Evolutionary conservation across 2,888 invertebrate species (phyloP), one percentile per base, ranked within the genome.

Genomic region (Pocota personata): DNA sequence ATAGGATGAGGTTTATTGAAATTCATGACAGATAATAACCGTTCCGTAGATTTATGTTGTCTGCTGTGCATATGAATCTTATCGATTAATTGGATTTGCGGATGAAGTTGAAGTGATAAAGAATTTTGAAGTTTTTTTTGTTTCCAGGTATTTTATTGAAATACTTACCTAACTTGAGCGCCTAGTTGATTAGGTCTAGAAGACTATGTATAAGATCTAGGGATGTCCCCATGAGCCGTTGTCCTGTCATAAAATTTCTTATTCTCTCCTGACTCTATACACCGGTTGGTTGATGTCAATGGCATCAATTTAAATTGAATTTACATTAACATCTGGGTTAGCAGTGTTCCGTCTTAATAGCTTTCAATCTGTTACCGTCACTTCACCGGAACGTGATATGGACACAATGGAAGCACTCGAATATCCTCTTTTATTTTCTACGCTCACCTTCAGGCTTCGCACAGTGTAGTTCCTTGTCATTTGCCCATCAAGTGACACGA

Each of bases 331-430:
- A 79, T 75, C 83, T 84, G 64, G 83, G 83, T 84, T 84, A 84
- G 27, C 46, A 71, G 67, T 73, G 58, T 64, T 69, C 14, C 48
- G 40, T 32, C 69, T 19, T 24, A 50, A 64, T 72, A 58, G 55
- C 67, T 55, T 62, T 67, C 71, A 67, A 78, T 79, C 69, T 75
- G 79, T 72, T 75, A 64, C 50, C 75, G 69, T 69, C 67, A 75
- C 48, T 79, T 79, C 32, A 75, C 32, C 52, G 73, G 58, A 77
- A 79, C 83, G 83, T 84, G 83, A 67, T 79, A 75, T 64, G 79
- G 83, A 79, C 79, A 84, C 83, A 84, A 84, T 84, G 66, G 79
- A 75, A 84, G 83, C 83, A 84, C 79, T 84, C 55, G 40, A 79
- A 64, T 58, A 30, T 69, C 40, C 73, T 55, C 40, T 7, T 6